Base-by-base conservation (phyloP, 2,888 invertebrate genomes). In the Bellardia bayeri region DNA sequence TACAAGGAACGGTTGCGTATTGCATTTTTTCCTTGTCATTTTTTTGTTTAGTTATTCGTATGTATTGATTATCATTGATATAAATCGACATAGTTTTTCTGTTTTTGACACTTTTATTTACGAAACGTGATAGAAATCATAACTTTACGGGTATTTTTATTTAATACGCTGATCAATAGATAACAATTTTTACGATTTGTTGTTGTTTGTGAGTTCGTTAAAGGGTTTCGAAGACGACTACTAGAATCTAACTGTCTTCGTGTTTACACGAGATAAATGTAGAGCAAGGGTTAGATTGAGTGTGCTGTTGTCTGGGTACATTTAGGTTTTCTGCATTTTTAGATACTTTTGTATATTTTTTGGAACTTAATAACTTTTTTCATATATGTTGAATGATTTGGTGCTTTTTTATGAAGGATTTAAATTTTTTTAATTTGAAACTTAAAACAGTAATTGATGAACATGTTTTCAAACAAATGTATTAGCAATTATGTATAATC, bases 11-110 rank as follows among this genome's bases (percentile, higher is more conserved):
- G 58, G 51, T 63, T 69, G 75, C 58, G 16, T 66, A 72, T 72
- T 76, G 72, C 75, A 81, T 64, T 69, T 63, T 33, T 37, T 76
- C 33, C 40, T 58, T 61, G 33, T 85, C 69, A 45, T 37, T 66
- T 9, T 13, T n/a, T 30, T 63, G 16, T 79, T 72, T 72, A 68
- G 69, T 78, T 71, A 58, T 66, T 83, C 69, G 80, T 87, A 68
- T 72, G 83, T 78, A 79, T 86, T 79, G 23, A 87, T 87, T 81
- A 56, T 33, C 37, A 45, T 45, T 40, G 80, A 81, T 78, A 87
- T 40, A 76, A 76, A 83, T 83, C 83, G 42, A 61, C 45, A 68
- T 58, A 64, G 51, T 54, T 45, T 45, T 11, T 45, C 4, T 45
- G 11, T 45, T 75, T 69, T 74, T 79, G 9, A 14, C 23, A 51